phyloP scores from a whole-genome alignment of 2,113 vertebrate genomes.

The Micronisus gabar region DNA sequence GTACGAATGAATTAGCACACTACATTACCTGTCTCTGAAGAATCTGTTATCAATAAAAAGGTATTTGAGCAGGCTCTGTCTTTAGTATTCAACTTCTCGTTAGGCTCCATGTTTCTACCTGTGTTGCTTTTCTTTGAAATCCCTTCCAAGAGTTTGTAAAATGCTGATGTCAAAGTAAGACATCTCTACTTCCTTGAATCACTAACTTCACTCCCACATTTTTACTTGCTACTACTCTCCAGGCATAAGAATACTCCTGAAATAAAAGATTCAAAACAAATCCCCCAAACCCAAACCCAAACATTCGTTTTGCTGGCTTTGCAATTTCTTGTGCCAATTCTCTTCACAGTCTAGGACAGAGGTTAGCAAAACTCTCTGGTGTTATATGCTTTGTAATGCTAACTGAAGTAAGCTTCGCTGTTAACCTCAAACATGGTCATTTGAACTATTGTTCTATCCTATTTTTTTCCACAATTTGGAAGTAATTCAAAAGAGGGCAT shows the following conservation, averaged over 20 bases:
- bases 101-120: neutral
- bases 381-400: neutral
- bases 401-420: neutral
- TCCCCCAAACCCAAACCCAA: neutral
- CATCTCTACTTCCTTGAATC: neutral
- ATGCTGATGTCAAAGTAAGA: neutral
- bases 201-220: neutral
- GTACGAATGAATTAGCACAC: neutral
- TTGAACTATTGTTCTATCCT: neutral
- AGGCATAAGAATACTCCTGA: neutral
- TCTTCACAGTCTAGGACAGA: neutral
- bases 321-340: neutral
- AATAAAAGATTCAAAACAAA: neutral
- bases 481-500: neutral
- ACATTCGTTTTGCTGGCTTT: neutral
- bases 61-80: neutral
- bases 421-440: neutral
- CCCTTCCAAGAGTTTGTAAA: neutral
- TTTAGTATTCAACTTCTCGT: neutral
- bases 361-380: neutral
- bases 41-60: neutral
- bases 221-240: neutral
- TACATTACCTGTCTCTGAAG: neutral
- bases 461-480: neutral
- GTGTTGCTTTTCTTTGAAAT: neutral